These are phyloP conservation scores for Silurus lanzhouensis DNA, from an alignment of 2,797 vertebrate species.

Conservation along the genomic window DNA sequence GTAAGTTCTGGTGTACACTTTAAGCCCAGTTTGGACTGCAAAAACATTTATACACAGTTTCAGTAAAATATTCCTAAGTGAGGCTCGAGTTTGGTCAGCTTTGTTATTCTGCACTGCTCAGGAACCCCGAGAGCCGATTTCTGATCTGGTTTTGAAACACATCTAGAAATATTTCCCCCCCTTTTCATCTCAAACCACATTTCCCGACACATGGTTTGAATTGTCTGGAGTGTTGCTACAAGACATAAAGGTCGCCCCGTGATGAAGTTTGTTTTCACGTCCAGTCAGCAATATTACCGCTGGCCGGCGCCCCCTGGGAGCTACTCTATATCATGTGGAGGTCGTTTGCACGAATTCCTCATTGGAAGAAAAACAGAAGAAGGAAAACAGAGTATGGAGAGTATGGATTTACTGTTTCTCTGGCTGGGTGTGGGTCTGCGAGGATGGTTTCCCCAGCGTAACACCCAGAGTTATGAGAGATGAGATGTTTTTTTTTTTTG, in stretches of 20 bases:
- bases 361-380: slow-evolving; percentile 57
- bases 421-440: slow-evolving; percentile 29
- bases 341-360: slow-evolving; percentile 70
- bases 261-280: slow-evolving; percentile 61
- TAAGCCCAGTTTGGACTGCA: background rate
- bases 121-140: slow-evolving; percentile 6
- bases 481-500: background rate
- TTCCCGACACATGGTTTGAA: slow-evolving; percentile 15
- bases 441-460: background rate
- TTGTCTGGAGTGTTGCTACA: background rate
- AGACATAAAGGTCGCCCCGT: background rate
- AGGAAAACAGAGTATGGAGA: slow-evolving; percentile 28
- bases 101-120: slow-evolving; percentile 13
- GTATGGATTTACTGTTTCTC: slow-evolving; percentile 27
- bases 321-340: slow-evolving; percentile 72
- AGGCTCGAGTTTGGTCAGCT: background rate
- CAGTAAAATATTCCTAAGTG: background rate
- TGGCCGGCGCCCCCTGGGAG: slow-evolving; percentile 66
- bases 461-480: slow-evolving; percentile 21
- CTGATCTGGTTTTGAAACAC: slow-evolving; percentile 10
- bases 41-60: background rate
- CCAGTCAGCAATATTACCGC: slow-evolving; percentile 70
- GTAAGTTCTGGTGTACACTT: background rate
- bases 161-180: background rate
- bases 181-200: background rate